Base-by-base conservation (phyloP, 2,888 invertebrate genomes). In the Drosophila recens region DNA sequence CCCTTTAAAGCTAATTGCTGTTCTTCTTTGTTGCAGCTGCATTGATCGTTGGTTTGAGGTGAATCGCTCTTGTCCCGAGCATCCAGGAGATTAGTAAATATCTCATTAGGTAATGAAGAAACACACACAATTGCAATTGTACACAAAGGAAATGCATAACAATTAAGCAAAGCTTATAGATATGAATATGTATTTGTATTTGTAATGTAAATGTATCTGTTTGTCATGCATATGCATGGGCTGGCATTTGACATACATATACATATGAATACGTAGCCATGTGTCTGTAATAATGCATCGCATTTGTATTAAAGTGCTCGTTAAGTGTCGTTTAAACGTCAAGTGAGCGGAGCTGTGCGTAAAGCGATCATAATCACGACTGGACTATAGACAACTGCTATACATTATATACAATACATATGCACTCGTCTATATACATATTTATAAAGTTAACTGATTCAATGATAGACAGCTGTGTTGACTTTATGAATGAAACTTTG, bases 1-100 rank as follows among this genome's bases (percentile, higher is more conserved):
- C 8, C 8, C 10, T 52, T 4, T 13, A 27, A 38, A 42, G 4
- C 48, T 30, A 48, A 48, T 10, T 13, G 3, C 15, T 9, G 15
- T 13, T 43, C 0, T 27, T 20, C 30, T n/a, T 42, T 36, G 1
- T 57, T 96, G 53, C 95, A 99, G 98, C 93, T 99, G 99, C 95
- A 99, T 99, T 94, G 99, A 99, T 94, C 96, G 97, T 94, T 99
- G 99, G 99, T 99, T 99, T 94, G 97, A 98, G 94, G 97, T 98
- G 93, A 99, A 99, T 95, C 96, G 99, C 93, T 98, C 98, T 91
- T 99, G 99, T 94, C 99, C 99, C 61, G 99, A 99, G 94, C 99
- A 99, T 94, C 99, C 99, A 88, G 97, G 97, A 90, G 98, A 76
- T 76, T 76, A 76, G 75, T 79, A 69, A 69, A 48, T 33, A 75